Evolutionary conservation across 2,888 invertebrate genomes (phyloP).

Genomic region (Taenaris catops): DNA sequence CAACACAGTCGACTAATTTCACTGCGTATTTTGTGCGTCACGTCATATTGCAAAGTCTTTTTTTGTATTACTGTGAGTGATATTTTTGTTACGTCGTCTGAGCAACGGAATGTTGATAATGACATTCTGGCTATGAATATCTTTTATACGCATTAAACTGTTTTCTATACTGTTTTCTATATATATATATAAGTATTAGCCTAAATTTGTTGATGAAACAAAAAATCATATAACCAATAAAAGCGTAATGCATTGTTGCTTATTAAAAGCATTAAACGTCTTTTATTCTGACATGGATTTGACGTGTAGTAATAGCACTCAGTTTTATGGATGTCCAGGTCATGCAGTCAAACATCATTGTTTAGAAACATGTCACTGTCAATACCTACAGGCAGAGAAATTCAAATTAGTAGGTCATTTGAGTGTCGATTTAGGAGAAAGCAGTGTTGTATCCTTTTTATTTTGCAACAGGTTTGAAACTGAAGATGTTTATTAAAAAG

Average conservation of each 20-base stretch:
- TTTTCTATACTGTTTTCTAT: not conserved
- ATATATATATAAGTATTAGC: too few relatives aligned
- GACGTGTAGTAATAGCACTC: constrained; percentile 28
- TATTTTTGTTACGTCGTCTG: constrained; percentile 5
- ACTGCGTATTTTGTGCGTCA: constrained; percentile 8
- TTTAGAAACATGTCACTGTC: constrained; percentile 40
- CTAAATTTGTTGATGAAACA: not conserved
- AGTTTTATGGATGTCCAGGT: constrained; percentile 50
- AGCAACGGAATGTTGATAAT: constrained; percentile 1
- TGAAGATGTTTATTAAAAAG: too few relatives aligned
- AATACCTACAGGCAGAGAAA: constrained; percentile 44
- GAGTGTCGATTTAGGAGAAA: constrained; percentile 48
- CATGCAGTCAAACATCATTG: constrained; percentile 39
- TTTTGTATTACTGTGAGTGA: constrained; percentile 3
- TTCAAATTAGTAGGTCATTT: constrained; percentile 48
- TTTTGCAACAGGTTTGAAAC: constrained; percentile 34
- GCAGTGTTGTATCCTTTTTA: constrained; percentile 33
- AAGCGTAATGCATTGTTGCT: constrained; percentile 5
- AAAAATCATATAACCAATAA: constrained; percentile 10
- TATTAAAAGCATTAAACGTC: constrained; percentile 20
- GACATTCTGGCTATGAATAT: constrained; percentile 1
- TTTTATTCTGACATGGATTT: constrained; percentile 27
- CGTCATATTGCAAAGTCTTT: constrained; percentile 7
- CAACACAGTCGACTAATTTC: constrained; percentile 17
- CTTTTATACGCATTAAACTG: not conserved